Evolutionary conservation across 2,113 vertebrate species (phyloP).

Genomic region (Phalacrocorax carbo): DNA sequence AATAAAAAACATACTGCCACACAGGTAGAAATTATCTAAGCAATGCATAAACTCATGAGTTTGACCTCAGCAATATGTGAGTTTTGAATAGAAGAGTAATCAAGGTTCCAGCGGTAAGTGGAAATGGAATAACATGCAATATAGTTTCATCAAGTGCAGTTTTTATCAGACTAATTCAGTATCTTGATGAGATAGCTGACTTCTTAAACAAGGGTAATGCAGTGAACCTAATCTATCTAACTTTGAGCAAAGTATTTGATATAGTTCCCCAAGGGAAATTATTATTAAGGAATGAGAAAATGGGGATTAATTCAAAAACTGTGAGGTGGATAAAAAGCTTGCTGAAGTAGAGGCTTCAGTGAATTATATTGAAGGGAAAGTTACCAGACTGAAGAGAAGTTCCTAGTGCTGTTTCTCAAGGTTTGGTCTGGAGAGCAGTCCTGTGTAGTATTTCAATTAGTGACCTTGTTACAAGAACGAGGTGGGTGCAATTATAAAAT

Average conservation of each 20-base stretch:
- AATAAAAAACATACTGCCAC: background rate
- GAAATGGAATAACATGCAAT: background rate
- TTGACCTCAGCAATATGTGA: background rate
- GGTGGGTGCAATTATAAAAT: background rate
- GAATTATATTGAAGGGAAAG: background rate
- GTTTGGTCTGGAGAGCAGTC: background rate
- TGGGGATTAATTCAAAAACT: background rate
- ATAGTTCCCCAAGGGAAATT: background rate
- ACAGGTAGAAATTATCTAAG: background rate
- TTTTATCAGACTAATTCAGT: background rate
- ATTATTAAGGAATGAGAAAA: background rate
- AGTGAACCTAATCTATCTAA: background rate
- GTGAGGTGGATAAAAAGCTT: background rate
- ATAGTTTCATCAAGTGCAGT: background rate
- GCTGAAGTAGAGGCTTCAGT: background rate
- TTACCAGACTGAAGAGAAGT: background rate
- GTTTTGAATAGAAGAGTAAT: background rate
- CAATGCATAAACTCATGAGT: background rate
- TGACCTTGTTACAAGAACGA: background rate
- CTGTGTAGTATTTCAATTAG: background rate
- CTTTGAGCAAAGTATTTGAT: background rate
- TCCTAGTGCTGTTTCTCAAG: background rate
- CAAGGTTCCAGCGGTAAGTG: background rate
- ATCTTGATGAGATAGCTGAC: background rate
- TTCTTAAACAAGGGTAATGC: background rate